Evolutionary conservation across 1,140 invertebrate species (phyloP).

Genomic region (Lerema accius): DNA sequence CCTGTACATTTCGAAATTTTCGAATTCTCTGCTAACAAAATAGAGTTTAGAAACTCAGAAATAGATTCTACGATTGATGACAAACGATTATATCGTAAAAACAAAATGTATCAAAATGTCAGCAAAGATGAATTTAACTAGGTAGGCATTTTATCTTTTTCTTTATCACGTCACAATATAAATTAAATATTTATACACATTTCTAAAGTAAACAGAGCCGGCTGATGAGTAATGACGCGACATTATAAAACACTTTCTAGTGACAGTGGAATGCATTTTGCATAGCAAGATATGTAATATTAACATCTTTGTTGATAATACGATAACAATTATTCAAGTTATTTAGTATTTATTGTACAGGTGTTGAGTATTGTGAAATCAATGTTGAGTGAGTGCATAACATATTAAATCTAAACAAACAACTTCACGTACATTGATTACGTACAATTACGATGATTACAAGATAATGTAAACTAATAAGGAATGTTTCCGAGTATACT

Average conservation of each 20-base stretch:
- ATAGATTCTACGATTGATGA: no score
- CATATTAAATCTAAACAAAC: background rate
- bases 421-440: background rate
- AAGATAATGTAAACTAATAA: background rate
- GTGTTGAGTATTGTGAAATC: background rate
- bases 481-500: no score
- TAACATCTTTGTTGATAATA: background rate
- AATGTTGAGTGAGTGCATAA: background rate
- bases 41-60: no score
- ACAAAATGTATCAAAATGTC: no score
- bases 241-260: background rate
- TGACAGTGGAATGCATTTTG: background rate
- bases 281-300: background rate
- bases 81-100: no score
- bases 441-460: background rate
- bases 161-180: no score
- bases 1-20: no score
- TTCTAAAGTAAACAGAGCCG: no score
- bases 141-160: no score
- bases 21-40: no score
- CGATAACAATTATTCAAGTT: background rate
- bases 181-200: no score
- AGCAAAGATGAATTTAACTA: no score
- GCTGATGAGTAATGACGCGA: background rate
- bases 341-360: background rate